Evolutionary conservation across 2,888 invertebrate genomes (phyloP).

Genomic region (Syrphus vitripennis): DNA sequence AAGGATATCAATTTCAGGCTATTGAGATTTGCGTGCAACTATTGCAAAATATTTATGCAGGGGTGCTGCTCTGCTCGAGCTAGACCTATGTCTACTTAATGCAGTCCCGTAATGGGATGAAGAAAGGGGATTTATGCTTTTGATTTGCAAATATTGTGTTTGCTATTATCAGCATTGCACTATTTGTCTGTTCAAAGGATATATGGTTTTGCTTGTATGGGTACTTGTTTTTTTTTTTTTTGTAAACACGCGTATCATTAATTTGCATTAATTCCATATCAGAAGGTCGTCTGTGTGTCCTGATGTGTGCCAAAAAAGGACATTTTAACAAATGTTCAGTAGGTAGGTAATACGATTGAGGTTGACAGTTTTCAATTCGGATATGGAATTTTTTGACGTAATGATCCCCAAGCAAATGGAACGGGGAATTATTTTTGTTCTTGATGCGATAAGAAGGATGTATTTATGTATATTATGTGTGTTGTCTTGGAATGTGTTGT

Average conservation of each 20-base stretch:
- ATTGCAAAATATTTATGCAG: constrained; percentile 66
- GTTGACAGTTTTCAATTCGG: constrained; percentile 71
- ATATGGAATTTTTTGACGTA: constrained; percentile 69
- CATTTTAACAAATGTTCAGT: constrained; percentile 67
- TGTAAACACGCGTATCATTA: constrained; percentile 77
- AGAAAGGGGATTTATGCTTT: constrained; percentile 18
- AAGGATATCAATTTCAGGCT: constrained; percentile 69
- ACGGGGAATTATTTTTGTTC: constrained; percentile 20
- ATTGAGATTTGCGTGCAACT: constrained; percentile 70
- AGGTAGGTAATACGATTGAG: constrained; percentile 62
- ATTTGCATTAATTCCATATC: constrained; percentile 81
- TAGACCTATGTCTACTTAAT: neutral
- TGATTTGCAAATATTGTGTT: constrained; percentile 18
- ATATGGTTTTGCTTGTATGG: constrained; percentile 30
- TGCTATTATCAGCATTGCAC: constrained; percentile 56
- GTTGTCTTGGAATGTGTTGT: constrained; percentile 45
- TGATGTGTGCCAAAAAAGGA: constrained; percentile 51
- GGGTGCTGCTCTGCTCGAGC: constrained; percentile 29
- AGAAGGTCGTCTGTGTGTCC: constrained; percentile 72
- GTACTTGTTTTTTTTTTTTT: constrained; percentile 40
- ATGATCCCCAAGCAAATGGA: constrained; percentile 58
- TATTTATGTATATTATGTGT: neutral
- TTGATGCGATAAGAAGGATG: constrained; percentile 24
- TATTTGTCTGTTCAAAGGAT: constrained; percentile 52
- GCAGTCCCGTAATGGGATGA: constrained; percentile 7